phyloP scores from a whole-genome alignment of 1,140 invertebrate genomes.

The Calliphora vicina region DNA sequence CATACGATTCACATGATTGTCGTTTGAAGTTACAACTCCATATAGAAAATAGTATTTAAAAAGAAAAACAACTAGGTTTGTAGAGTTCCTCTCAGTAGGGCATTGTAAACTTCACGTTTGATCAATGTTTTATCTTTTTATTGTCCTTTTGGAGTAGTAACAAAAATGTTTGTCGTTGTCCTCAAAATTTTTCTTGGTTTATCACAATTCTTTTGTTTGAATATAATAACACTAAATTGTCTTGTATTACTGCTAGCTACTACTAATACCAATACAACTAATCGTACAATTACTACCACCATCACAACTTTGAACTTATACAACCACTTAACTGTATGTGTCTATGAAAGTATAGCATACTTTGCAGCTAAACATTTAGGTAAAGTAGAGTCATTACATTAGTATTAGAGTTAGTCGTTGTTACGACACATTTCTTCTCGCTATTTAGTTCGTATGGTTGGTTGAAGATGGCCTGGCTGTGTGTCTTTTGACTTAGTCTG shows the following conservation, averaged over 20 bases:
- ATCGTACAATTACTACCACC: no score
- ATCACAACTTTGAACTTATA: neutral
- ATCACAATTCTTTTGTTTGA: conserved; percentile 10
- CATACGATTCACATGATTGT: no score
- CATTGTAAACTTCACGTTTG: no score
- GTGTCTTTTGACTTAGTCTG: neutral
- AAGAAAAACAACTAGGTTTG: no score
- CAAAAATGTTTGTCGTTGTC: neutral
- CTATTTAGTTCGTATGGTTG: neutral
- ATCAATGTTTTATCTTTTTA: neutral
- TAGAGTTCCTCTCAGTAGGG: no score
- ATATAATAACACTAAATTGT: neutral
- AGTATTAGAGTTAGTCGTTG: neutral
- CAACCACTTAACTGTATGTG: neutral
- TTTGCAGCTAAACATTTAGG: neutral
- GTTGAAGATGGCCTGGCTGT: neutral
- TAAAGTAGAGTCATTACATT: conserved; percentile 24
- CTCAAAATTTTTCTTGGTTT: neutral
- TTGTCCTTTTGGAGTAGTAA: neutral
- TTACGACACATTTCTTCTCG: neutral
- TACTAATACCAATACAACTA: neutral
- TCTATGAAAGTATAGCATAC: neutral
- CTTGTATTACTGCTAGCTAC: neutral
- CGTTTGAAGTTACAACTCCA: no score
- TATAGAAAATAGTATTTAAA: no score